A percentile compares a stretch with the other conserved stretches of the same genome.
phyloP scores from a whole-genome alignment of 1,140 invertebrate species.

The Dermatophagoides farinae region DNA sequence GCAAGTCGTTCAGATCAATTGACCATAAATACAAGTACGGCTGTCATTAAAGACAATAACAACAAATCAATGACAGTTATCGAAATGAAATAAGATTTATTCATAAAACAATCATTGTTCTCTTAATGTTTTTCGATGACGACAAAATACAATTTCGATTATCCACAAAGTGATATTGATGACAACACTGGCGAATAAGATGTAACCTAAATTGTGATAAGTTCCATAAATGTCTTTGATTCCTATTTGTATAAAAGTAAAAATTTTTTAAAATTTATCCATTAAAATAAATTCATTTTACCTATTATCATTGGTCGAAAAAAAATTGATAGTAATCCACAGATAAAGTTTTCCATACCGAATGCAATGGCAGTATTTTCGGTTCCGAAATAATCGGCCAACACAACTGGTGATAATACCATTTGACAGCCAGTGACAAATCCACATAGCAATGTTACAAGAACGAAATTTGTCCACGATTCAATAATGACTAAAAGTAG shows the following conservation, averaged over 20 bases:
- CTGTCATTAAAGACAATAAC: too few relatives aligned
- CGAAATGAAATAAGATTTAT: background rate
- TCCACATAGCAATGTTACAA: constrained; percentile 14
- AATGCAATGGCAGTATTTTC: constrained; percentile 17
- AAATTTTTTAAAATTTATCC: background rate
- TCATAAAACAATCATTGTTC: background rate
- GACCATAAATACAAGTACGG: too few relatives aligned
- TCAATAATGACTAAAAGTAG: constrained; percentile 7
- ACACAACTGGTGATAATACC: constrained; percentile 16
- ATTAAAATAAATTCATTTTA: background rate
- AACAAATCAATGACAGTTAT: background rate
- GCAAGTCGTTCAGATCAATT: too few relatives aligned
- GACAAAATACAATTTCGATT: background rate
- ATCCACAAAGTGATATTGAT: background rate
- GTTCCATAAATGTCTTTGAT: constrained; percentile 1
- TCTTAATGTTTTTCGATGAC: background rate
- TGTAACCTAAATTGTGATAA: background rate
- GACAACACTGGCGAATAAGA: background rate
- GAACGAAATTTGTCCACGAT: constrained; percentile 10
- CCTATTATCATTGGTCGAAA: constrained; percentile 17
- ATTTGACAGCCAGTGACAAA: constrained; percentile 19
- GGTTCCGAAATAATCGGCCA: constrained; percentile 18
- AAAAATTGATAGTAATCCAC: constrained; percentile 15
- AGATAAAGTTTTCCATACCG: constrained; percentile 18
- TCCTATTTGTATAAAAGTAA: background rate